Base-by-base conservation (phyloP, 2,113 vertebrate species). In the Mormoops blainvillei region DNA sequence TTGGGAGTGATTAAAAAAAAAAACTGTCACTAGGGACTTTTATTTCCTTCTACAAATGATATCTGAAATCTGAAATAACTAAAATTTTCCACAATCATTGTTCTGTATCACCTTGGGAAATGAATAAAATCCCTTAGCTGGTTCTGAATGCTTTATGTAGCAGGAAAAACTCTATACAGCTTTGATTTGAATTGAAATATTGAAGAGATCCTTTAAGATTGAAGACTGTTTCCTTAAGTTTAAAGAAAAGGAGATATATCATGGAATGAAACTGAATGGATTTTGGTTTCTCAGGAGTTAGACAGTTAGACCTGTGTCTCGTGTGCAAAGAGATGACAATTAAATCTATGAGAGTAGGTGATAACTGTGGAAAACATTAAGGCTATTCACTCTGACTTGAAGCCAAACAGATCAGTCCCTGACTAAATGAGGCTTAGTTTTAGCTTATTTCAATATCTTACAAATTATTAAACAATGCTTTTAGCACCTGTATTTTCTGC, bases 331-430 rank as follows among this genome's bases (percentile, higher is more conserved):
- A 97, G 48, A 65, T 52, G 84, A 73, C 56, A 89, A 94, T 89
- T 93, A 93, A 94, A 92, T 96, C 52, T 63, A 31, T 76, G 73
- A 80, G 63, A 92, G 2, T 15, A 56, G 67, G 38, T 84, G 48
- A 93, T 14, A 74, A 68, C 15, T 50, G n/a, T 70, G 94, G 78
- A 83, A 83, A 87, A 94, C 38, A 83, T 81, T 86, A 71, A 48
- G 26, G 67, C 52, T 89, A 41, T 89, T 67, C 74, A 1, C n/a
- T 89, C 20, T 91, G 68, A 87, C n/a, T 74, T 83, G 63, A 88
- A 91, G 33, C 74, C 38, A 63, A 93, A 78, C 8, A 94, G 87
- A 83, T 97, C 38, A 88, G 38, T 61, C 48, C 36, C 48, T 93
- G 15, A 15, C 15, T 54, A 54, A 68, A 18, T 84, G 31, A 14